phyloP scores from a whole-genome alignment of 2,113 vertebrate genomes.

The Ahaetulla prasina region DNA sequence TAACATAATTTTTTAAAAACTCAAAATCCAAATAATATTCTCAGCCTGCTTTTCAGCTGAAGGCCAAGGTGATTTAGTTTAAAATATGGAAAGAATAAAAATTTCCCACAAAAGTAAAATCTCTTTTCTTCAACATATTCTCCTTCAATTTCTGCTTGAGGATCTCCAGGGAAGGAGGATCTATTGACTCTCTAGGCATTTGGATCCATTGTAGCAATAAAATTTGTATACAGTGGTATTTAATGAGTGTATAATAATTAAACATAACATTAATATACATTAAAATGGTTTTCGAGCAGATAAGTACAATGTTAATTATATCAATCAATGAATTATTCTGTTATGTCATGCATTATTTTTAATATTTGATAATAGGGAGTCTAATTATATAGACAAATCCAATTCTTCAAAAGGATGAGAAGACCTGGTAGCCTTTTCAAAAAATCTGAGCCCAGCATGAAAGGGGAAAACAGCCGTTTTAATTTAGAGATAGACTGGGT shows the following conservation, averaged over 20 bases:
- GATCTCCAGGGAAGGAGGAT: neutral
- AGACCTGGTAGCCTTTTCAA: neutral
- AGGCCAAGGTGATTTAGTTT: neutral
- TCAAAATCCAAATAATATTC: neutral
- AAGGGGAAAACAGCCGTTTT: neutral
- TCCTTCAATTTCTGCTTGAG: neutral
- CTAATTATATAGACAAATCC: constrained; percentile 6
- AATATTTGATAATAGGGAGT: constrained; percentile 7
- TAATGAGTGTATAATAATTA: neutral
- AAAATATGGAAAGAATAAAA: neutral
- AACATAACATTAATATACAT: neutral
- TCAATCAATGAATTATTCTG: neutral
- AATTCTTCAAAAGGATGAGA: constrained; percentile 18
- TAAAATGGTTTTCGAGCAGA: neutral
- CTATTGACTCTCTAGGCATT: neutral
- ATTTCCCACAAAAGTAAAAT: neutral
- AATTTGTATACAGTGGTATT: no score
- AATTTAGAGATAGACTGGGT: neutral
- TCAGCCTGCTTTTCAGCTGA: neutral
- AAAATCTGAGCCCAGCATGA: neutral
- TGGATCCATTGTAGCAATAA: neutral
- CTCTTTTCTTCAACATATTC: neutral
- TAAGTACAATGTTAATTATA: neutral
- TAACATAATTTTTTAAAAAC: neutral
- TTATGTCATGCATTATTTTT: neutral